These are phyloP conservation scores for Hemistola chrysoprasaria DNA, from an alignment of 2,888 invertebrate species.

Conservation along the genomic window DNA sequence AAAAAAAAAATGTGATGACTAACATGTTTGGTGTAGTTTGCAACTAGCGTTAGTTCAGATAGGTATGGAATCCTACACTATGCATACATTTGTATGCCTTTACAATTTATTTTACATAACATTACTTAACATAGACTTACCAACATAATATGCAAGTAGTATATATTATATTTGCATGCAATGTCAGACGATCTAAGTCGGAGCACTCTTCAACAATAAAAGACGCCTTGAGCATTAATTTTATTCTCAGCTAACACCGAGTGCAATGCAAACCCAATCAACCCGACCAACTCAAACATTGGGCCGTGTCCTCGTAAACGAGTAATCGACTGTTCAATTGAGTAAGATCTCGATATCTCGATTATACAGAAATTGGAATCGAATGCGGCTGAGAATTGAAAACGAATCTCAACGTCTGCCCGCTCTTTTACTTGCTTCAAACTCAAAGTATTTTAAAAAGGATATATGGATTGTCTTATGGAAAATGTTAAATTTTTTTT, in stretches of 20 bases:
- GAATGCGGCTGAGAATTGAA: conserved; percentile 68
- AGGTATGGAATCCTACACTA: no score
- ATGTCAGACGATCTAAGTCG: no score
- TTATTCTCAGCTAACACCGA: conserved; percentile 57
- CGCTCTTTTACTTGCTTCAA: conserved; percentile 27
- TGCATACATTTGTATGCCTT: no score
- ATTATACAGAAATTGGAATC: conserved; percentile 77
- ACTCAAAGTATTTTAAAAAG: conserved; percentile 8
- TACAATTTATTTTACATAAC: no score
- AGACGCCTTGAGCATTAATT: conserved; percentile 50
- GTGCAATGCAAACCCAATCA: conserved; percentile 75
- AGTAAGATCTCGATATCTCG: conserved; percentile 78
- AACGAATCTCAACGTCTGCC: conserved; percentile 53
- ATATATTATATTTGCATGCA: no score
- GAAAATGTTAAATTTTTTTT: no score
- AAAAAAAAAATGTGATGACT: no score
- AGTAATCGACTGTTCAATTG: conserved; percentile 79
- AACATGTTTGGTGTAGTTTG: no score
- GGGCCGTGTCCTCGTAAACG: conserved; percentile 69
- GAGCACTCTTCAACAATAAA: conserved; percentile 16
- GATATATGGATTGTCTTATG: not conserved
- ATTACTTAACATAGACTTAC: no score
- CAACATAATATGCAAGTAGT: no score
- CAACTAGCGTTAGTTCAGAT: no score
- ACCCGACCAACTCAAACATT: conserved; percentile 73